Percentiles rank a stretch among this genome's conserved stretches.
These are phyloP conservation scores for Probosciger aterrimus DNA, from an alignment of 2,113 vertebrate species.

Conservation along the genomic window DNA sequence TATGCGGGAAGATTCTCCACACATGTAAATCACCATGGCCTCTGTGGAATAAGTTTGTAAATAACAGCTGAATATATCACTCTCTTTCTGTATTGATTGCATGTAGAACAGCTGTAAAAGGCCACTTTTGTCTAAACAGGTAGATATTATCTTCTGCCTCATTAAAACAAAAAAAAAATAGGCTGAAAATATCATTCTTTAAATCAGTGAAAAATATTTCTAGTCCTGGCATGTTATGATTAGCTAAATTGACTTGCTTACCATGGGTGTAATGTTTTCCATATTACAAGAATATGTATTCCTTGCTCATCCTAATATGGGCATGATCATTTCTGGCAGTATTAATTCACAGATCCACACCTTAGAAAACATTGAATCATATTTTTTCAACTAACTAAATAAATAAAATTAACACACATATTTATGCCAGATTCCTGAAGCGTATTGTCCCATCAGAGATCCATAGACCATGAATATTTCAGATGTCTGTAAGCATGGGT, in stretches of 20 bases:
- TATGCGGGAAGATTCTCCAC: neutral
- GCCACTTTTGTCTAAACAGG: neutral
- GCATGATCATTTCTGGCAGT: neutral
- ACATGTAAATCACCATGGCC: neutral
- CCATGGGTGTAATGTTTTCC: neutral
- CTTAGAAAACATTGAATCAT: neutral
- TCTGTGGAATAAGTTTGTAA: neutral
- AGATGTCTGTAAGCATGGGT: neutral
- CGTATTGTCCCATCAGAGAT: neutral
- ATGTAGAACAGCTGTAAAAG: neutral
- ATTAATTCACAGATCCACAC: conserved; percentile 21
- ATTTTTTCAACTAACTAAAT: neutral
- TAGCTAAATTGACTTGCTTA: neutral
- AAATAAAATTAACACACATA: neutral
- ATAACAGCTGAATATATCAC: neutral
- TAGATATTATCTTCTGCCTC: neutral
- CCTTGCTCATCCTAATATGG: conserved; percentile 15
- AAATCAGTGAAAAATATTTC: neutral
- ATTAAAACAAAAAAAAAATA: neutral
- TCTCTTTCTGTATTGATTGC: neutral
- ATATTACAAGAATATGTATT: neutral
- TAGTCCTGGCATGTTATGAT: neutral
- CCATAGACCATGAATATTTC: neutral
- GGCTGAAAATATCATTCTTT: neutral
- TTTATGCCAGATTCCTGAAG: neutral